Conservation (phyloP, 2,113 vertebrate species). For the Pseudorhombus dupliciocellatus region DNA sequence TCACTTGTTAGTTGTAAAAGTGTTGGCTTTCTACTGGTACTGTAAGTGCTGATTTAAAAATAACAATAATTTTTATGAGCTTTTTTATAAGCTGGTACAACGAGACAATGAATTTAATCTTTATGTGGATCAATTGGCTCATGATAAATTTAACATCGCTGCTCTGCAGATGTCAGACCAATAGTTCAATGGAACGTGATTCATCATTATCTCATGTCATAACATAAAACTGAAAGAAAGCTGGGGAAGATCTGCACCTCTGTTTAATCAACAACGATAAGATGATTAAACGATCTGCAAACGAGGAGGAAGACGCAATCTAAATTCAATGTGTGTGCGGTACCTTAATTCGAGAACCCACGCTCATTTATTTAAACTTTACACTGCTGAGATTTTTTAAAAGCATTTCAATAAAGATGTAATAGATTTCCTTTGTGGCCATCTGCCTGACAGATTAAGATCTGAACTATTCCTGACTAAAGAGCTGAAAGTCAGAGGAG, state of each 20-base stretch:
- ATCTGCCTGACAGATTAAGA: slow-evolving; percentile 36
- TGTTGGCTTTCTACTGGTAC: slow-evolving; percentile 18
- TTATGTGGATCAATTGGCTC: slow-evolving; percentile 44
- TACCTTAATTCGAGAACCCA: neutral
- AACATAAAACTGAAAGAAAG: slow-evolving; percentile 38
- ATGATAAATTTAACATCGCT: slow-evolving; percentile 58
- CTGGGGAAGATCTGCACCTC: slow-evolving; percentile 36
- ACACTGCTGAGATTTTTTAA: slow-evolving; percentile 13
- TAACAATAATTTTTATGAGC: slow-evolving; percentile 22
- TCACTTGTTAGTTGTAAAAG: slow-evolving; percentile 15
- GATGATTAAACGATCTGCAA: slow-evolving; percentile 28
- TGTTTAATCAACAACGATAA: slow-evolving; percentile 39
- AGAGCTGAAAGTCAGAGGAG: slow-evolving; percentile 26
- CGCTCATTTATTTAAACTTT: slow-evolving; percentile 16
- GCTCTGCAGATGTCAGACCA: slow-evolving; percentile 49
- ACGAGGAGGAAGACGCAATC: neutral
- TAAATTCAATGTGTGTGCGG: slow-evolving; percentile 12
- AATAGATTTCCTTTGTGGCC: slow-evolving; percentile 35
- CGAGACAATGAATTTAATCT: slow-evolving; percentile 45
- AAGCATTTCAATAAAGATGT: slow-evolving; percentile 11
- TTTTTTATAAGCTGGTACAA: slow-evolving; percentile 29
- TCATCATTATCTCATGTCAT: slow-evolving; percentile 55
- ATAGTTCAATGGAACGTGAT: slow-evolving; percentile 52
- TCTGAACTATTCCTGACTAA: slow-evolving; percentile 5
- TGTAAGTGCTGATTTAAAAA: neutral